Percentiles rank a stretch among this genome's conserved stretches.
Evolutionary conservation across 1,140 invertebrate species (phyloP).

Genomic region (Calliopsis andreniformis): DNA sequence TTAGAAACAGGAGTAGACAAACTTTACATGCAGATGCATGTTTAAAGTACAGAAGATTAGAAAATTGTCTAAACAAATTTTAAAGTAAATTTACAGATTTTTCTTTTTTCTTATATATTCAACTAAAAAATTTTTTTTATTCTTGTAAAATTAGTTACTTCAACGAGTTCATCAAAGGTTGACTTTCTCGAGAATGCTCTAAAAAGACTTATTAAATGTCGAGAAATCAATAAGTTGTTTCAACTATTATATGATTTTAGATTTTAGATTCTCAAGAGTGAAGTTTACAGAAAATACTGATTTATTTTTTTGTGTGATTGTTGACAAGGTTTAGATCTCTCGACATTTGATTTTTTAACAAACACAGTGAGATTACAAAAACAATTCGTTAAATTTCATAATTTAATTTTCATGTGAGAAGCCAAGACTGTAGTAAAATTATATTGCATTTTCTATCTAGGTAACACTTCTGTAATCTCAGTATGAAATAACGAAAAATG

Average conservation of each 20-base stretch:
- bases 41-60: too few species aligned
- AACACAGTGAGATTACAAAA: too few species aligned
- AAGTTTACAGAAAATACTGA: constrained; percentile 21
- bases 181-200: constrained; percentile 6
- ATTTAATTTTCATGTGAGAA: too few species aligned
- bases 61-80: neutral
- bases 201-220: constrained; percentile 39
- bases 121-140: neutral
- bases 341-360: constrained; percentile 14
- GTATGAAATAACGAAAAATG: constrained; percentile 5
- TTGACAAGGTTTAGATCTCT: constrained; percentile 2
- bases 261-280: neutral
- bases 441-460: neutral
- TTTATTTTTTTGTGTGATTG: constrained; percentile 1
- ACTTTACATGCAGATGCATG: too few species aligned
- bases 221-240: constrained; percentile 25
- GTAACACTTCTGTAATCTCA: constrained; percentile 3
- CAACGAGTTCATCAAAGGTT: neutral
- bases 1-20: too few species aligned
- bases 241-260: neutral
- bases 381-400: too few species aligned
- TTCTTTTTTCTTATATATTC: too few species aligned
- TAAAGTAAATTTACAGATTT: too few species aligned
- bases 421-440: too few species aligned
- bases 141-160: neutral